A percentile compares a stretch with the other conserved stretches of the same genome.
Evolutionary conservation across 92 coral and sea anemone species (phyloP).

Genomic region (Hydrozoanthus gracilis): DNA sequence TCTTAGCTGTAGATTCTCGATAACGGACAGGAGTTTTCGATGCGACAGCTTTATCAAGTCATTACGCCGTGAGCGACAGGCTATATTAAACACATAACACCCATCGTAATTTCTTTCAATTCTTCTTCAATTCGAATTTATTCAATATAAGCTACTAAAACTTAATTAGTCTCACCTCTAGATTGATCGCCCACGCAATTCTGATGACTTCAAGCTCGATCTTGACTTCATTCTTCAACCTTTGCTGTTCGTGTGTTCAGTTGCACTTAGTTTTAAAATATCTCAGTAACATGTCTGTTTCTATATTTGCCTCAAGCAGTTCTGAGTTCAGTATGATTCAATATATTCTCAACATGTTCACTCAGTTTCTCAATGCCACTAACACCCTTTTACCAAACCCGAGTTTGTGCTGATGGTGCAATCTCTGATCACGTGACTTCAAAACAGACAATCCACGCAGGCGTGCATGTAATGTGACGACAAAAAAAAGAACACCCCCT

Average conservation of each 20-base stretch:
- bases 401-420: background rate
- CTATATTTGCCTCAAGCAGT: too few species aligned
- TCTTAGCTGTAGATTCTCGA: too few species aligned
- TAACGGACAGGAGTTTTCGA: too few species aligned
- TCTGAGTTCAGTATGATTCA: too few species aligned
- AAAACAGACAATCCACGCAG: background rate
- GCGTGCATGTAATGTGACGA: background rate
- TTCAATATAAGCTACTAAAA: constrained; percentile 1
- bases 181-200: too few species aligned
- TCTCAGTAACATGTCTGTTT: too few species aligned
- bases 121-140: background rate
- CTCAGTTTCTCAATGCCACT: background rate
- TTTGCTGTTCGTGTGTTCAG: background rate
- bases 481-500: background rate
- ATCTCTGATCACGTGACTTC: too few species aligned
- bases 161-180: background rate
- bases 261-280: too few species aligned
- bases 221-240: constrained; percentile 8
- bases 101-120: too few species aligned
- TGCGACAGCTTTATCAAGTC: too few species aligned
- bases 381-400: background rate
- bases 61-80: too few species aligned
- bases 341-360: background rate
- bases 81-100: too few species aligned
- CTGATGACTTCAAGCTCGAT: background rate